Evolutionary conservation across 2,797 vertebrate genomes (phyloP).

Genomic region (Pangasius djambal): DNA sequence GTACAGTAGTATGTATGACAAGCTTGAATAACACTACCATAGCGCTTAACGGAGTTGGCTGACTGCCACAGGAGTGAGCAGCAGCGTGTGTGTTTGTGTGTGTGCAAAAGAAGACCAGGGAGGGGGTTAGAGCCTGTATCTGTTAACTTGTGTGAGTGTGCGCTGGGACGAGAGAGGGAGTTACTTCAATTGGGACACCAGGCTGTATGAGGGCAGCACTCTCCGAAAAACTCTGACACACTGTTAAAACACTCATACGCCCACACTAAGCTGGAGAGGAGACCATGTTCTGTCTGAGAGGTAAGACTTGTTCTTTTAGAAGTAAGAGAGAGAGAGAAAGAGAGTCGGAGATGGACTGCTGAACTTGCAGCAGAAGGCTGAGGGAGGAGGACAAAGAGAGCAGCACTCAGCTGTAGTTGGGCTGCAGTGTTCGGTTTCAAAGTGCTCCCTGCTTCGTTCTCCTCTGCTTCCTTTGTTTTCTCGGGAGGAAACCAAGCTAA

Average conservation of each 20-base stretch:
- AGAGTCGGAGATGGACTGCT: constrained; percentile 4
- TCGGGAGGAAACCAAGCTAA: constrained; percentile 35
- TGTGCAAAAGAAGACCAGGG: constrained; percentile 29
- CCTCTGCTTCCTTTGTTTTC: constrained; percentile 55
- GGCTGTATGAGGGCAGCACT: constrained; percentile 52
- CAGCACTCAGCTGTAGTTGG: constrained; percentile 42
- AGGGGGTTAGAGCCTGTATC: constrained; percentile 44
- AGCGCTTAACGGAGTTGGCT: constrained; percentile 53
- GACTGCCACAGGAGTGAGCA: constrained; percentile 49
- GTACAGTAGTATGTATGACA: constrained; percentile 33
- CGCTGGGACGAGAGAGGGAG: constrained; percentile 30
- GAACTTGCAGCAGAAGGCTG: constrained; percentile 29
- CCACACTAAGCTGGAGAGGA: constrained; percentile 31
- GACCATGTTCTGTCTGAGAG: constrained; percentile 62
- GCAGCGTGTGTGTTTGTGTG: constrained; percentile 46
- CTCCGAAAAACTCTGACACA: constrained; percentile 48
- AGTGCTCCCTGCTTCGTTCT: constrained; percentile 39
- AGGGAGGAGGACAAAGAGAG: constrained; percentile 48
- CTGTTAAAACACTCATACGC: constrained; percentile 44
- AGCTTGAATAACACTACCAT: constrained; percentile 50
- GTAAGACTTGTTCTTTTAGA: constrained; percentile 52
- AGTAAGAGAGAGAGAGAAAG: constrained; percentile 2
- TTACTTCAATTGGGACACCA: constrained; percentile 42
- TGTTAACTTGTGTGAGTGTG: constrained; percentile 58
- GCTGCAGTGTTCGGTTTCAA: constrained; percentile 41